phyloP scores from a whole-genome alignment of 1,140 invertebrate species.

The Heliconius nattereri region DNA sequence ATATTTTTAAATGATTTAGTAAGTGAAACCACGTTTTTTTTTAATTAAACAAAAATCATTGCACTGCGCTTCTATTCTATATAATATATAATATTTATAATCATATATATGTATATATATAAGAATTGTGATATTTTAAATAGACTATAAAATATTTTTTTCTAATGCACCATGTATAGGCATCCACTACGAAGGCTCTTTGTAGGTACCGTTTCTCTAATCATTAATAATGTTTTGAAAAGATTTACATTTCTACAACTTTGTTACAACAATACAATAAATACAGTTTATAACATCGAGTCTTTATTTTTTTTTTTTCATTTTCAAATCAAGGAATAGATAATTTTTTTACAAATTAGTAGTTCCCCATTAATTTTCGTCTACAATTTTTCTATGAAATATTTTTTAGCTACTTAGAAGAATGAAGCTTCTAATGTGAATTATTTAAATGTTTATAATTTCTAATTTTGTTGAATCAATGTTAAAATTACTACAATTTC shows the following conservation, averaged over 20 bases:
- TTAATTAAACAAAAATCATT: slow-evolving; percentile 48
- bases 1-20: slow-evolving; percentile 7
- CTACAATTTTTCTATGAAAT: neutral
- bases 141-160: slow-evolving; percentile 48
- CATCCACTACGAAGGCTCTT: slow-evolving; percentile 68
- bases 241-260: slow-evolving; percentile 26
- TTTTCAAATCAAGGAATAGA: neutral
- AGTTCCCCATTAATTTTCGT: neutral
- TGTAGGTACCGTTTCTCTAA: slow-evolving; percentile 68
- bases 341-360: neutral
- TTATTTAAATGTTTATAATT: neutral
- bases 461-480: slow-evolving; percentile 2
- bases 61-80: slow-evolving; percentile 47
- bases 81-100: neutral
- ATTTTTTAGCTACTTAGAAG: slow-evolving; percentile 5
- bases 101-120: neutral
- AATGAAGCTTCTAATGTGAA: slow-evolving; percentile 1
- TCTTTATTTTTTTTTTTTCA: slow-evolving; percentile 1
- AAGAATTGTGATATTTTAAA: slow-evolving; percentile 21
- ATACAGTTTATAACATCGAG: slow-evolving; percentile 28
- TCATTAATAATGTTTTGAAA: slow-evolving; percentile 30
- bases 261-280: slow-evolving; percentile 19
- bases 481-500: neutral
- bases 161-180: slow-evolving; percentile 70
- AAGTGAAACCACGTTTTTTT: slow-evolving; percentile 16